phyloP scores from a whole-genome alignment of 2,113 vertebrate species.

The Paramisgurnus dabryanus region DNA sequence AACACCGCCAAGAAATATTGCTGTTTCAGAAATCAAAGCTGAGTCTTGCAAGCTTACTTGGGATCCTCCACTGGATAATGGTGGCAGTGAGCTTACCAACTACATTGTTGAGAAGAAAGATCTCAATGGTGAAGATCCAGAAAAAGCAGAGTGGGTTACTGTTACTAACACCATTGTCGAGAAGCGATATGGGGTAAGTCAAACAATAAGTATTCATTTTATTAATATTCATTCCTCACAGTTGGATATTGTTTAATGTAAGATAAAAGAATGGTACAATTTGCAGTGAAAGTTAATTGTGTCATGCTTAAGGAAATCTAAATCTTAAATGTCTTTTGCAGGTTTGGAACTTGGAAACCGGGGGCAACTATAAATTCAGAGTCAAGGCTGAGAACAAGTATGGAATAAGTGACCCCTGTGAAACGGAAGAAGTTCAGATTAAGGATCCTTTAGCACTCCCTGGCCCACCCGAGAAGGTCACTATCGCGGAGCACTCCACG shows the following conservation, averaged over 20 bases:
- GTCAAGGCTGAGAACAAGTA: slow-evolving; percentile 92
- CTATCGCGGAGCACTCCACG: slow-evolving; percentile 82
- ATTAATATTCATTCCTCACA: not conserved
- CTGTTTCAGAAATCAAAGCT: slow-evolving; percentile 88
- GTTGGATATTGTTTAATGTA: not conserved
- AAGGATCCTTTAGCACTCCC: slow-evolving; percentile 91
- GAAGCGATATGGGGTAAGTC: slow-evolving; percentile 83
- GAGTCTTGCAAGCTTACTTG: slow-evolving; percentile 90
- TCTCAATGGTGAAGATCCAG: slow-evolving; percentile 54
- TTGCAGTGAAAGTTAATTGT: not conserved
- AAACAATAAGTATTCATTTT: not conserved
- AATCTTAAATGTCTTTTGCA: slow-evolving; percentile 65
- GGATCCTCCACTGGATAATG: slow-evolving; percentile 88
- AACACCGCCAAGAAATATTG: slow-evolving; percentile 88
- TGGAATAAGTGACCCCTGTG: slow-evolving; percentile 90
- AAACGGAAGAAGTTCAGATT: slow-evolving; percentile 87
- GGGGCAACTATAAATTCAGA: slow-evolving; percentile 88
- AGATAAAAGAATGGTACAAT: not conserved
- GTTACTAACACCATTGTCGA: slow-evolving; percentile 87
- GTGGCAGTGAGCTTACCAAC: slow-evolving; percentile 95
- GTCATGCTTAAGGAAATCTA: not conserved
- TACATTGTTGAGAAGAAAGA: slow-evolving; percentile 92
- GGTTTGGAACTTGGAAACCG: slow-evolving; percentile 89
- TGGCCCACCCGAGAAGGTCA: slow-evolving; percentile 92
- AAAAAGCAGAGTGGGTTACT: slow-evolving; percentile 88